Evolutionary conservation across 2,888 invertebrate species (phyloP), one percentile per base, ranked within the genome.

Genomic region (Pyrrhosoma nymphula): DNA sequence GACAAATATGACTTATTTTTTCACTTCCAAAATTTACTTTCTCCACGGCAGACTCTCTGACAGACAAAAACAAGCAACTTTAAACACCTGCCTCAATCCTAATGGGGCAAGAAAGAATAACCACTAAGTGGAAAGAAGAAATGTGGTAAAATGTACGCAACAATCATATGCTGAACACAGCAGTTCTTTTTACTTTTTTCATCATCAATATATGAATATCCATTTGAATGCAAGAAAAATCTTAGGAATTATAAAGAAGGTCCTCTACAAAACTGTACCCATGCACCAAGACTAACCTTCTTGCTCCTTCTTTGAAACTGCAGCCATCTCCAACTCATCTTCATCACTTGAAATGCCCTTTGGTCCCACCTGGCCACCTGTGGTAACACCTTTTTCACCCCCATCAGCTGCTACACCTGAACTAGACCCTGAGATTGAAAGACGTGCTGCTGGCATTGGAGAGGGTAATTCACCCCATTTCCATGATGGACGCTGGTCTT

Each of bases 381-480:
- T 55, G 30, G 69, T 63, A n/a, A 47, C 63, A 8, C 90, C 90
- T 0, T 39, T 47, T 39, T 93, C 93, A 82, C 35, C 35, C 20
- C 93, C 93, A 69, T 93, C 93, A 47, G 55, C 69, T 93, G 63
- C 69, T 26, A n/a, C 69, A 14, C 69, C 93, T 75, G 93, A 69
- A 93, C 93, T 75, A n/a, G 93, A 2, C 39, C 93, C 93, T 47
- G 93, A 93, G 69, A 93, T 93, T 1, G 93, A 93, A 47, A 93
- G 93, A 14, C 93, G 39, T 30, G 97, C 96, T 3, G 97, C 97
- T 35, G 96, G 97, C 96, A 97, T 97, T 90, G 97, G 97, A 96
- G 97, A 97, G 0, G 99, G 99, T 96, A 99, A 97, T 96, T 99
- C 99, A 39, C 99, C 99, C 99, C 99, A 98, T 96, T 98, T 98